A percentile compares a stretch with the other conserved stretches of the same genome.
phyloP scores from a whole-genome alignment of 2,888 invertebrate genomes.

The Hirtodrosophila alboralis region DNA sequence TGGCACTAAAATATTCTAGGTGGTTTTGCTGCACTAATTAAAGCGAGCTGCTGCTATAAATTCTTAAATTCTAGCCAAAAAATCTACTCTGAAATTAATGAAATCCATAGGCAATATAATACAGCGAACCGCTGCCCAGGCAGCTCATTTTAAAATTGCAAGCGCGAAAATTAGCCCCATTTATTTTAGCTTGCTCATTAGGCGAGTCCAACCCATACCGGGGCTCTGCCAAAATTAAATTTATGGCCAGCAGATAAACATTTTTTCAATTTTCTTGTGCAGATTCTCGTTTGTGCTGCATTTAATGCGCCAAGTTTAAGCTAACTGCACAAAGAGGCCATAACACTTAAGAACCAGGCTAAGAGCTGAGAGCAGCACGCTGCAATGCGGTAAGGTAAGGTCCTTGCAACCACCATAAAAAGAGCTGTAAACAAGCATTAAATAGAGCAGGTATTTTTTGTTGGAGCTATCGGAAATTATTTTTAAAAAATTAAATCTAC shows the following conservation, averaged over 20 bases:
- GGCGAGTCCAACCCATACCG: conserved; percentile 22
- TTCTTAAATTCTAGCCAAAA: conserved; percentile 28
- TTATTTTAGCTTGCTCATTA: conserved; percentile 67
- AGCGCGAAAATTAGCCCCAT: conserved; percentile 64
- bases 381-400: not conserved
- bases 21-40: conserved; percentile 13
- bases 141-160: conserved; percentile 32
- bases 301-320: conserved; percentile 65
- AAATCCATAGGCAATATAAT: conserved; percentile 58
- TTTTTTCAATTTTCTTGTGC: conserved; percentile 42
- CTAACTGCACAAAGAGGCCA: conserved; percentile 28
- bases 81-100: conserved; percentile 36
- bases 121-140: conserved; percentile 16
- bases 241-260: conserved; percentile 65
- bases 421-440: conserved; percentile 23
- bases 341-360: conserved; percentile 40
- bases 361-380: conserved; percentile 18
- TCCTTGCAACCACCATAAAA: conserved; percentile 16
- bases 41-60: conserved; percentile 33
- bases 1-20: conserved; percentile 35
- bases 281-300: conserved; percentile 42
- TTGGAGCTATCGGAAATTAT: conserved; percentile 1
- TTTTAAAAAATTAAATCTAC: conserved; percentile 1
- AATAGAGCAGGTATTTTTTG: conserved; percentile 1
- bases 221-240: conserved; percentile 61